Evolutionary conservation across 2,888 invertebrate genomes (phyloP).

Genomic region (Amblyjoppa proteus): DNA sequence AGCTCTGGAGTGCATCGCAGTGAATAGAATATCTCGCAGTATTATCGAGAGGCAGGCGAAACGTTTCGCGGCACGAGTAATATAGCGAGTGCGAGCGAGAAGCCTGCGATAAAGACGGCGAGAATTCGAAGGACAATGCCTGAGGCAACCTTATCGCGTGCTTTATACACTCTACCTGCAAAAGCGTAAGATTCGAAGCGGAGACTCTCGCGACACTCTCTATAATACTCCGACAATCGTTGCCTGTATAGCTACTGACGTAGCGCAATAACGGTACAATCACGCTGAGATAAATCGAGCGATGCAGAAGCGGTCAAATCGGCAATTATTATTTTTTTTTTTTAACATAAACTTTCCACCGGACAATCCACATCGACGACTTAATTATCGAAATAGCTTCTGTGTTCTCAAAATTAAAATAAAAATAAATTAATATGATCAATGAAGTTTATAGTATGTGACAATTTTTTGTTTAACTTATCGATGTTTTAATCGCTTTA

Average conservation of each 20-base stretch:
- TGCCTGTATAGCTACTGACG: background rate
- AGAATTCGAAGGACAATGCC: slow-evolving; percentile 64
- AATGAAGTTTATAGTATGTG: no score
- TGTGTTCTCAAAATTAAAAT: background rate
- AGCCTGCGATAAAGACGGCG: slow-evolving; percentile 50
- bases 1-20: background rate
- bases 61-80: slow-evolving; percentile 10
- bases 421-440: no score
- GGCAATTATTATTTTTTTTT: background rate
- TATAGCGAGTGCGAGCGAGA: slow-evolving; percentile 1
- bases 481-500: no score
- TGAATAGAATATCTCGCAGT: slow-evolving; percentile 45
- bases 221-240: background rate
- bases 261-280: background rate
- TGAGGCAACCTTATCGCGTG: slow-evolving; percentile 60
- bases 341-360: background rate
- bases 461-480: no score
- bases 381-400: background rate
- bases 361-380: background rate
- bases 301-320: background rate
- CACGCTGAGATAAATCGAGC: background rate
- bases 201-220: slow-evolving; percentile 6
- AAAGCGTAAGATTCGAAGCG: slow-evolving; percentile 22
- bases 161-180: slow-evolving; percentile 18
- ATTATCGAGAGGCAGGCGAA: slow-evolving; percentile 7